Base-by-base conservation (phyloP, 2,888 invertebrate genomes). In the Caenorhabditis doughertyi region DNA sequence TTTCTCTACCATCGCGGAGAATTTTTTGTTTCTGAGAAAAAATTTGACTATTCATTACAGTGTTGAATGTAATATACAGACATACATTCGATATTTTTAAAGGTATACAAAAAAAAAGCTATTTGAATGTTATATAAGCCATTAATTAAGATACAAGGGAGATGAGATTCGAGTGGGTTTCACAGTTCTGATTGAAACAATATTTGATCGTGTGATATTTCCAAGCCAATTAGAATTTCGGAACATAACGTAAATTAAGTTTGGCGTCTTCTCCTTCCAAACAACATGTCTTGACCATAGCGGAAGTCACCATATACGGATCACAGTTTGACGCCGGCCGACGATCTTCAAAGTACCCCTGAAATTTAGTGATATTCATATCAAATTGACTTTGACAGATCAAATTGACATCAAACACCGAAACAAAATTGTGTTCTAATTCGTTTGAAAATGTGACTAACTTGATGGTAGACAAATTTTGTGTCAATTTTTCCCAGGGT, bases 311-410 rank as follows among this genome's bases (percentile, higher is more conserved):
- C 77, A 82, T 81, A 68, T 89, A 89, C 29, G 89, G 89, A 76
- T 89, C 89, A 79, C 89, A 89, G 83, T 89, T 89, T 53, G 89
- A 89, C 1, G 89, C 82, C 13, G 89, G 89, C 2, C 89, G 81
- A 16, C 89, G 84, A 62, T 89, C 89, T 70, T 89, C 89, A 58
- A 89, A 85, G 79, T 89, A 89, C 21, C 89, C 89, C 86, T 87
- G 82, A 60, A 60, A 42, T 2, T 35, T 58, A 21, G n/a, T 58
- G 58, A 58, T 60, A 60, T 44, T n/a, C n/a, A n/a, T n/a, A n/a
- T n/a, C n/a, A n/a, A n/a, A n/a, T n/a, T n/a, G n/a, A 42, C 25
- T 60, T 23, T 25, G 60, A 23, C 42, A 25, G 27, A 60, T 47
- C 44, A 56, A 23, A 35, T 39, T 62, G 47, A 25, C 47, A 79